Evolutionary conservation across 2,797 vertebrate genomes (phyloP).

Genomic region (Hippocampus kuda): DNA sequence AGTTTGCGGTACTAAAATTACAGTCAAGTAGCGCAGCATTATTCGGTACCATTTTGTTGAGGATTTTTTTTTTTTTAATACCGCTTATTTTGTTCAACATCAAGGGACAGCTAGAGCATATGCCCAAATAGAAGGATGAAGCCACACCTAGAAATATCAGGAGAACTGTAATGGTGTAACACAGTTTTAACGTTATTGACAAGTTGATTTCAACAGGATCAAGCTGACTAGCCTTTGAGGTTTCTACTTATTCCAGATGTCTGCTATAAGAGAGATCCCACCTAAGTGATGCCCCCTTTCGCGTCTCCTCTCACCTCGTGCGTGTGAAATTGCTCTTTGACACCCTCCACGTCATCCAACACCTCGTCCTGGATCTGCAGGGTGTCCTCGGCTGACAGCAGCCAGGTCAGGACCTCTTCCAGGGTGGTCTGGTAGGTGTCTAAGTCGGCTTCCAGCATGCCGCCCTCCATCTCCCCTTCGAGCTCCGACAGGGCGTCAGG

Average conservation of each 20-base stretch:
- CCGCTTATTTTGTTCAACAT: too few relatives aligned
- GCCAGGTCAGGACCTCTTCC: constrained; percentile 96
- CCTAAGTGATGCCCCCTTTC: background rate
- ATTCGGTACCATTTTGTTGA: background rate
- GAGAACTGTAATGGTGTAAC: too few relatives aligned
- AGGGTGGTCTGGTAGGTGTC: constrained; percentile 90
- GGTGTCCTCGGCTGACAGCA: constrained; percentile 86
- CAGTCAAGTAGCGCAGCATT: background rate
- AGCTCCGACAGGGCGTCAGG: constrained; percentile 71
- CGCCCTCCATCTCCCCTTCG: constrained; percentile 45
- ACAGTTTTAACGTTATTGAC: too few relatives aligned
- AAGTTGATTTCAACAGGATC: too few relatives aligned
- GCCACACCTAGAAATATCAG: too few relatives aligned
- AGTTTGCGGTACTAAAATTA: background rate
- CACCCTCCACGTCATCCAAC: constrained; percentile 90
- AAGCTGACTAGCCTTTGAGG: background rate
- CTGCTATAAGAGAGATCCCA: background rate
- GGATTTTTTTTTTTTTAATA: too few relatives aligned
- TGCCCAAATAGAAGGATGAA: too few relatives aligned
- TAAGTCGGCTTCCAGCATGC: constrained; percentile 78
- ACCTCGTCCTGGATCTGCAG: constrained; percentile 87
- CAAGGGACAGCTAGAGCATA: too few relatives aligned
- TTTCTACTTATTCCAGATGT: constrained; percentile 27
- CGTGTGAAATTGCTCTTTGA: constrained; percentile 93
- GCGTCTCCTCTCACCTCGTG: constrained; percentile 73